phyloP scores from a whole-genome alignment of 2,113 vertebrate species.

The Phoenicopterus ruber region DNA sequence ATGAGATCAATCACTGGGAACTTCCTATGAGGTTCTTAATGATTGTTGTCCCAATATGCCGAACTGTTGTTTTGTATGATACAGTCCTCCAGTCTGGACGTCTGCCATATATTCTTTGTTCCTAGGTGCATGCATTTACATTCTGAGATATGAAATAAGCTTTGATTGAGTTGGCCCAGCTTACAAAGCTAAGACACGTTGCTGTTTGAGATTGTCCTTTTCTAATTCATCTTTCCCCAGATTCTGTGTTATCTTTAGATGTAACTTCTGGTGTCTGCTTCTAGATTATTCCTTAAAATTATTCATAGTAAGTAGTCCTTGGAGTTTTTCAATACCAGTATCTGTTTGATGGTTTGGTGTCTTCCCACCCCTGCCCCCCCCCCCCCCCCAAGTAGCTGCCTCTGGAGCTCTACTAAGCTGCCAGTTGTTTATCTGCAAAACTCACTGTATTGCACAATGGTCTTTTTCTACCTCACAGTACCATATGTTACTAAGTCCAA shows the following conservation, averaged over 20 bases:
- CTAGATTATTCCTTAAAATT: background rate
- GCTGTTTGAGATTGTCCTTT: background rate
- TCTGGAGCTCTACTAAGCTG: background rate
- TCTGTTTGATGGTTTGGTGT: background rate
- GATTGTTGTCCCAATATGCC: background rate
- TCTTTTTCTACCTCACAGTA: background rate
- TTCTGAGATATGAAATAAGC: background rate
- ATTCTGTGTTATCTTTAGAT: background rate
- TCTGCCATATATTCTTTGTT: background rate
- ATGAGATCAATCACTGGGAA: background rate
- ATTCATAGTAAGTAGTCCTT: background rate
- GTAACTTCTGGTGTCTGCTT: background rate
- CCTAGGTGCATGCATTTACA: background rate
- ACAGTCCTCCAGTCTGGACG: background rate
- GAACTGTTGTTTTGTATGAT: background rate
- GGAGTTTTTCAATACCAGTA: background rate
- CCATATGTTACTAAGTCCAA: background rate
- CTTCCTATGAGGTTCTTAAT: background rate
- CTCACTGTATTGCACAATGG: background rate
- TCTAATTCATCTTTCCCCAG: background rate
- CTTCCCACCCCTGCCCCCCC: too few species aligned
- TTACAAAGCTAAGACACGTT: fast-evolving
- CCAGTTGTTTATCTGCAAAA: background rate
- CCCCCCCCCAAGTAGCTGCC: background rate
- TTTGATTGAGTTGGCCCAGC: background rate